Percentiles rank a stretch among this genome's conserved stretches.
phyloP scores from a whole-genome alignment of 2,113 vertebrate species.

The Misgurnus mizolepis region DNA sequence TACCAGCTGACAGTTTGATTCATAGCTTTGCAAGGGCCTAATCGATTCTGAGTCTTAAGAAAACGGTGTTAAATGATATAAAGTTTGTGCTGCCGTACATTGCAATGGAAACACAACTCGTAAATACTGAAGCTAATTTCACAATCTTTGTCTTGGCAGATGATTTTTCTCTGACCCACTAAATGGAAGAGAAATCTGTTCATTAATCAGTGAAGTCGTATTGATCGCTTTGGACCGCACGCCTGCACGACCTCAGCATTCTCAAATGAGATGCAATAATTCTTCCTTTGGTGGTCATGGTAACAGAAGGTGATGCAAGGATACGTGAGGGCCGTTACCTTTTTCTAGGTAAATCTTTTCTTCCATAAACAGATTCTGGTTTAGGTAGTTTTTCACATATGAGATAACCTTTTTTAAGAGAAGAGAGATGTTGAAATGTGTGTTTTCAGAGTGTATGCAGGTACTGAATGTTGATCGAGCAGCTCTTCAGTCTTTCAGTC shows the following conservation, averaged over 20 bases:
- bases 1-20: background rate
- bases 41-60: background rate
- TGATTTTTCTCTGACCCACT: slow-evolving; percentile 60
- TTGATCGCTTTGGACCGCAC: slow-evolving; percentile 65
- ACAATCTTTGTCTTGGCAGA: slow-evolving; percentile 53
- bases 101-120: slow-evolving; percentile 29
- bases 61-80: background rate
- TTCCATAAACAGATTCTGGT: background rate
- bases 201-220: slow-evolving; percentile 73
- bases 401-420: no score
- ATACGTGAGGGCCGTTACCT: slow-evolving; percentile 10
- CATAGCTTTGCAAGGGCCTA: background rate
- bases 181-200: slow-evolving; percentile 64
- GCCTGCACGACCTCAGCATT: slow-evolving; percentile 59
- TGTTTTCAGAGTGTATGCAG: background rate
- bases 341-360: no score
- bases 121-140: background rate
- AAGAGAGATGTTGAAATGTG: background rate
- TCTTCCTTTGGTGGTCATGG: background rate
- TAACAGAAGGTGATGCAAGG: slow-evolving; percentile 20
- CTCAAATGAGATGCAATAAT: slow-evolving; percentile 65
- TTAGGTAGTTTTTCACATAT: background rate
- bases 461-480: slow-evolving; percentile 6
- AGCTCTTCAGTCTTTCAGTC: no score
- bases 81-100: background rate